Conservation (phyloP, 2,797 vertebrate genomes). For the Hipposideros larvatus region DNA sequence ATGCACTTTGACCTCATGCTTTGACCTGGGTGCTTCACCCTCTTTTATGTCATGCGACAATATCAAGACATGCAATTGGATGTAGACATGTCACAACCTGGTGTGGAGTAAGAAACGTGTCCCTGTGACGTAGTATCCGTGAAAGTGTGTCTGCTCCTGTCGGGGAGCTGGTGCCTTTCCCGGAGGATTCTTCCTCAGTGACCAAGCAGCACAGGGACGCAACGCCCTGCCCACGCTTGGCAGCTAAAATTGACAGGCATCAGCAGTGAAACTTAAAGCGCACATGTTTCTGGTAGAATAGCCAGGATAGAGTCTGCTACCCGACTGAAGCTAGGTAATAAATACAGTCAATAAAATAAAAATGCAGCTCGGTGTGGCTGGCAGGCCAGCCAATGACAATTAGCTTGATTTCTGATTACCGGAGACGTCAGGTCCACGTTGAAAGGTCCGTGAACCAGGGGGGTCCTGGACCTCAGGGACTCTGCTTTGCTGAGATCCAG, state of each 20-base stretch:
- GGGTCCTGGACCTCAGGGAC: background rate
- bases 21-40: rapidly evolving
- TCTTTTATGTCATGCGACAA: background rate
- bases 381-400: background rate
- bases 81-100: rapidly evolving
- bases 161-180: background rate
- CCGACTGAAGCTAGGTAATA: background rate
- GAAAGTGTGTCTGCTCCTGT: background rate
- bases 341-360: background rate
- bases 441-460: background rate
- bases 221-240: background rate
- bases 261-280: background rate
- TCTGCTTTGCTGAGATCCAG: background rate
- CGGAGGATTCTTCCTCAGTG: rapidly evolving
- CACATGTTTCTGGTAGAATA: background rate
- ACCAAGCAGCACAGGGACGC: background rate
- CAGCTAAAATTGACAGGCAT: background rate
- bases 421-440: background rate
- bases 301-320: background rate
- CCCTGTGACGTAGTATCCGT: rapidly evolving
- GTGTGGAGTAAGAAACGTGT: background rate
- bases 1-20: no score
- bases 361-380: background rate
- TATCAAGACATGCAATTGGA: background rate
- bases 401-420: background rate